Evolutionary conservation across 2,797 vertebrate genomes (phyloP).

Genomic region (Squalus acanthias): DNA sequence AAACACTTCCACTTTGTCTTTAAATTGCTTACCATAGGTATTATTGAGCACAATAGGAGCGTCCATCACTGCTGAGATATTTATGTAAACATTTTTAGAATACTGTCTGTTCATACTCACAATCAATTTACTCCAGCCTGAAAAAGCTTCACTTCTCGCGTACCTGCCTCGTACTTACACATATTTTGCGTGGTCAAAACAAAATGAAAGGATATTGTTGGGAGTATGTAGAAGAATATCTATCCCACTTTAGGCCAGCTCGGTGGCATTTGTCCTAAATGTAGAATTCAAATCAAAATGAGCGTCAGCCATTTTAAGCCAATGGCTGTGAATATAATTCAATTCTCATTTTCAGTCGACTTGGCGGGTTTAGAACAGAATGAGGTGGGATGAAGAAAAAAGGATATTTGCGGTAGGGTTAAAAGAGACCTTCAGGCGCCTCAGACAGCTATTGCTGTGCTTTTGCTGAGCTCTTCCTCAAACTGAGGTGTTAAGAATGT

Average conservation of each 20-base stretch:
- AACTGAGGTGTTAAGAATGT: neutral
- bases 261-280: neutral
- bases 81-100: neutral
- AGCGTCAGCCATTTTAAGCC: neutral
- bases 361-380: neutral
- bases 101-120: too few relatives aligned
- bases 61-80: neutral
- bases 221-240: neutral
- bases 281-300: too few relatives aligned
- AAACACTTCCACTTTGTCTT: neutral
- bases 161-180: neutral
- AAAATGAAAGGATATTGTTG: neutral
- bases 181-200: neutral
- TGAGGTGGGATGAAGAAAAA: neutral
- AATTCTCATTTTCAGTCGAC: neutral
- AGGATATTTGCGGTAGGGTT: neutral
- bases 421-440: too few relatives aligned
- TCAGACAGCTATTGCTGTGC: neutral
- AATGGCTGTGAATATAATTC: neutral
- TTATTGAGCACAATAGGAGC: neutral
- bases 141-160: neutral
- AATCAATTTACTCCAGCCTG: neutral
- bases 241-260: too few relatives aligned
- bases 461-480: neutral
- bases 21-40: neutral